A percentile compares a stretch with the other conserved stretches of the same genome.
phyloP scores from a whole-genome alignment of 2,888 invertebrate species.

The Latheticus oryzae region DNA sequence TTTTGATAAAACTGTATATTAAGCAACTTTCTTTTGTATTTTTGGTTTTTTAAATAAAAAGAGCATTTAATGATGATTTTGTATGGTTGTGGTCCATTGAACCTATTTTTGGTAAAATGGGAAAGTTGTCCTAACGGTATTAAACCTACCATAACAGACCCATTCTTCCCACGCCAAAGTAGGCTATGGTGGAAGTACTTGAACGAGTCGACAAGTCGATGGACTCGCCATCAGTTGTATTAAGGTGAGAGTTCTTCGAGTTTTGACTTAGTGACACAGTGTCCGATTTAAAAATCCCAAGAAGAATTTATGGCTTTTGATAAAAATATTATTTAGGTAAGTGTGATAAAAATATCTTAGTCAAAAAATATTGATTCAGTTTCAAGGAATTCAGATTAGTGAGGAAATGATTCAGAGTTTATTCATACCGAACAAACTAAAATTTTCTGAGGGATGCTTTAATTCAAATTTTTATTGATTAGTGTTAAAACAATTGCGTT shows the following conservation, averaged over 20 bases:
- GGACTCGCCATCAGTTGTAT: conserved; percentile 21
- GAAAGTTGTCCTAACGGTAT: too few relatives aligned
- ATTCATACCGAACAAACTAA: conserved; percentile 9
- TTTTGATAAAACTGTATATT: too few relatives aligned
- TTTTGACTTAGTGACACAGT: conserved; percentile 28
- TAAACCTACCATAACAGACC: conserved; percentile 25
- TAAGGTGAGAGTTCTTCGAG: conserved; percentile 26
- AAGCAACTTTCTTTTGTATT: too few relatives aligned
- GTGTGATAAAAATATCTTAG: background rate
- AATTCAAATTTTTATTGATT: too few relatives aligned
- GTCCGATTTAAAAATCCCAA: conserved; percentile 6
- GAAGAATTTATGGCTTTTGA: conserved; percentile 24
- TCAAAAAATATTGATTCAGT: background rate
- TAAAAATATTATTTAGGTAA: conserved; percentile 1
- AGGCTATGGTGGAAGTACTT: conserved; percentile 17
- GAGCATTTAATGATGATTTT: too few relatives aligned
- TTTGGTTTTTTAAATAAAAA: too few relatives aligned
- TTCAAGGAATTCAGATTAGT: background rate
- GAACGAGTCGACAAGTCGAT: conserved; percentile 21
- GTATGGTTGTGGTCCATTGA: background rate
- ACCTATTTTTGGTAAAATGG: too few relatives aligned
- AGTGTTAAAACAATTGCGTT: conserved; percentile 24
- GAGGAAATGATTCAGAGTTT: conserved; percentile 8
- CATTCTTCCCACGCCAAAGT: conserved; percentile 33
- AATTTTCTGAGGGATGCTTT: too few relatives aligned